Conservation (phyloP, 2,888 invertebrate genomes). For the Andrena praecox region DNA sequence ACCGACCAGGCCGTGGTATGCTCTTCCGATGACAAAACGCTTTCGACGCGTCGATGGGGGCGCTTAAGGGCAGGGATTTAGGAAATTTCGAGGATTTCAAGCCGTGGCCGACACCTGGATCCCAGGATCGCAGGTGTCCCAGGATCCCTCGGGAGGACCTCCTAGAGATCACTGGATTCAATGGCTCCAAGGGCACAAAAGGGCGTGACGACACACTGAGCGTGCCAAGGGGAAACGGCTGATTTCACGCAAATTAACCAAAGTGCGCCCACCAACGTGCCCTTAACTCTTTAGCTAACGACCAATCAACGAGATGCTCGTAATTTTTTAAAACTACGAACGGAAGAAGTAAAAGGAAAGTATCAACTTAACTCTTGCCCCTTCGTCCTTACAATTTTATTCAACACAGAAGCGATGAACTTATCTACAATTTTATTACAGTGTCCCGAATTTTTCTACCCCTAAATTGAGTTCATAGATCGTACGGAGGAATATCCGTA, state of each 20-base stretch:
- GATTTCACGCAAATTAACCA: conserved; percentile 81
- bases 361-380: too few relatives aligned
- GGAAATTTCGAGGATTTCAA: conserved; percentile 47
- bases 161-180: conserved; percentile 63
- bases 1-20: conserved; percentile 23
- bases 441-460: too few relatives aligned
- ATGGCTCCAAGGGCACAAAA: conserved; percentile 74
- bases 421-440: too few relatives aligned
- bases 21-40: conserved; percentile 42
- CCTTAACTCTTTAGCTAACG: conserved; percentile 35
- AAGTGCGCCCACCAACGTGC: conserved; percentile 57
- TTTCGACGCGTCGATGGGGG: conserved; percentile 39
- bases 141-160: conserved; percentile 50
- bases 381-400: too few relatives aligned
- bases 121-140: conserved; percentile 68
- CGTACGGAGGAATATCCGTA: too few relatives aligned
- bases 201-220: conserved; percentile 75
- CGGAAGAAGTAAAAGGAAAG: too few relatives aligned
- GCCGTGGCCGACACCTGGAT: conserved; percentile 69
- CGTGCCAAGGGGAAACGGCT: conserved; percentile 73
- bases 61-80: conserved; percentile 48
- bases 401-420: too few relatives aligned
- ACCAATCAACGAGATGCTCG: background rate
- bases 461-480: too few relatives aligned
- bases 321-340: background rate